Conservation (phyloP, 2,113 vertebrate genomes). For the Emydura subglobosa region DNA sequence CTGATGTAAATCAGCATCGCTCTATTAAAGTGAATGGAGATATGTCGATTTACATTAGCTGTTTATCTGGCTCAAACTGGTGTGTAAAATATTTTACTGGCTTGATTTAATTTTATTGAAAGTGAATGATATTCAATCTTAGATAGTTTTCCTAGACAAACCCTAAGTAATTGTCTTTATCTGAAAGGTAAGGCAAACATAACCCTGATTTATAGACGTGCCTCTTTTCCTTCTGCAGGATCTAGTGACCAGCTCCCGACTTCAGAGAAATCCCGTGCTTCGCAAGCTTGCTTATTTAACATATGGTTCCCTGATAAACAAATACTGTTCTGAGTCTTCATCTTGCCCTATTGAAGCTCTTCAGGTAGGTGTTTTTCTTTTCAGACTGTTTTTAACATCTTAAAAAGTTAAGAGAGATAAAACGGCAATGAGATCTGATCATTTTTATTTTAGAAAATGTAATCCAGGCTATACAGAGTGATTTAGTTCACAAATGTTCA, state of each 20-base stretch:
- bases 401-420: not conserved
- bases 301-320: slow-evolving; percentile 86
- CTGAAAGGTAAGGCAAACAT: not conserved
- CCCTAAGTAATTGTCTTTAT: not conserved
- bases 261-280: slow-evolving; percentile 69
- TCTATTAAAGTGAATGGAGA: not conserved
- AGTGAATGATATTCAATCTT: not conserved
- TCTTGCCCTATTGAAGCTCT: slow-evolving; percentile 78
- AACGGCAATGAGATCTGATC: not conserved
- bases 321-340: slow-evolving; percentile 75
- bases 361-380: slow-evolving; percentile 77
- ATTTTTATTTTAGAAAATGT: not conserved
- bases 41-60: not conserved
- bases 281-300: slow-evolving; percentile 79
- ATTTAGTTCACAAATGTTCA: not conserved
- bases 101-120: not conserved
- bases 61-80: not conserved
- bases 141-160: not conserved
- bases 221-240: slow-evolving; percentile 65
- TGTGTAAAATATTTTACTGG: not conserved
- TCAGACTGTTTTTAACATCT: not conserved
- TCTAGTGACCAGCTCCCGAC: slow-evolving; percentile 78
- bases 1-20: not conserved
- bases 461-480: not conserved
- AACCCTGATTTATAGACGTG: not conserved